Conservation (phyloP, 1,140 invertebrate species). For the Oreohelix idahoensis region DNA sequence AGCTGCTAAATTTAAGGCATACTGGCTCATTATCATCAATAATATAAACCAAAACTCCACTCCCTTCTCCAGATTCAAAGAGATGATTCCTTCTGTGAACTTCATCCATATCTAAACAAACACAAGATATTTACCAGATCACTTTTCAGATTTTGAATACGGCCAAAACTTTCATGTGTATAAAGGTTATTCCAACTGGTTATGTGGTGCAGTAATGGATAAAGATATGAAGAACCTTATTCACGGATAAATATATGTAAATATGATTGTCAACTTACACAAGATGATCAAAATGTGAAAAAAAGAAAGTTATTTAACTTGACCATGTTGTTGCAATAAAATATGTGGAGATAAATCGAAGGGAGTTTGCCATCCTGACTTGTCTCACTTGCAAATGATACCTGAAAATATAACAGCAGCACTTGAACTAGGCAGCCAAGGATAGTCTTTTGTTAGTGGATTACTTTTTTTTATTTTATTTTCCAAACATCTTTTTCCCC, state of each 20-base stretch:
- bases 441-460: neutral
- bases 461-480: no score
- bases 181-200: no score
- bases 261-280: no score
- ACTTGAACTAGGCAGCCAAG: neutral
- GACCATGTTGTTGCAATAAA: neutral
- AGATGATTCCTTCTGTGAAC: constrained; percentile 4
- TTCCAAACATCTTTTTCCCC: no score
- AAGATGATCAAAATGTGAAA: no score
- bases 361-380: neutral
- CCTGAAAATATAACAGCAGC: constrained; percentile 28
- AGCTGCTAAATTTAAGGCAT: constrained; percentile 1
- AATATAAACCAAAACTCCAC: neutral
- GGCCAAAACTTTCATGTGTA: no score
- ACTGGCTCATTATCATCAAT: constrained; percentile 24
- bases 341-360: neutral
- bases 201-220: no score
- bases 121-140: no score
- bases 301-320: neutral
- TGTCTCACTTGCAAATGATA: constrained; percentile 19
- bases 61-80: neutral
- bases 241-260: no score
- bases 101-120: constrained; percentile 6
- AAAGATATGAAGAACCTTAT: no score
- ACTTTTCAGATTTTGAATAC: no score